Evolutionary conservation across 2,797 vertebrate species (phyloP).

Genomic region (Pangasius krempfi): DNA sequence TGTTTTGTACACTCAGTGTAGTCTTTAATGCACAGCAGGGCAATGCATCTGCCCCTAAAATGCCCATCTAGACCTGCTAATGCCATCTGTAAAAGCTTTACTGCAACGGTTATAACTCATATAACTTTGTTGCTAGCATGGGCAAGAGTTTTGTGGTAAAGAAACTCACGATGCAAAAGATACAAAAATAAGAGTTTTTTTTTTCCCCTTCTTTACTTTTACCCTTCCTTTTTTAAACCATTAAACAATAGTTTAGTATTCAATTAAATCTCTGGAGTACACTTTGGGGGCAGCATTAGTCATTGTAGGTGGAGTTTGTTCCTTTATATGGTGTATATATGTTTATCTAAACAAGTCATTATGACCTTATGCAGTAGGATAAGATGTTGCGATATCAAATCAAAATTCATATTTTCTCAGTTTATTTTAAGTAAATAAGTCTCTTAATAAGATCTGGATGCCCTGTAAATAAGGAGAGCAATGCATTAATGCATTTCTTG

Average conservation of each 20-base stretch:
- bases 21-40: not conserved
- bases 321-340: slow-evolving; percentile 59
- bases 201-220: not conserved
- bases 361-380: slow-evolving; percentile 35
- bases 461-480: slow-evolving; percentile 66
- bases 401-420: slow-evolving; percentile 50
- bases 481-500: slow-evolving; percentile 60
- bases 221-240: slow-evolving; percentile 34
- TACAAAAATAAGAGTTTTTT: slow-evolving; percentile 75
- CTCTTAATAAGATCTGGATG: slow-evolving; percentile 63
- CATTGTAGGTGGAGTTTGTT: slow-evolving; percentile 26
- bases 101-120: slow-evolving; percentile 52
- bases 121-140: slow-evolving; percentile 35
- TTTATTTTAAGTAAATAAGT: not conserved
- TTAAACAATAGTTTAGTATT: slow-evolving; percentile 60
- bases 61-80: slow-evolving; percentile 6
- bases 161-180: slow-evolving; percentile 62
- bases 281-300: slow-evolving; percentile 53
- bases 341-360: slow-evolving; percentile 24
- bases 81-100: slow-evolving; percentile 17
- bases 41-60: slow-evolving; percentile 35
- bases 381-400: slow-evolving; percentile 29
- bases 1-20: slow-evolving; percentile 35
- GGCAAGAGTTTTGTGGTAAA: slow-evolving; percentile 27
- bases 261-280: slow-evolving; percentile 55